phyloP scores from a whole-genome alignment of 2,888 invertebrate genomes.

The Lasioglossum calceatum region DNA sequence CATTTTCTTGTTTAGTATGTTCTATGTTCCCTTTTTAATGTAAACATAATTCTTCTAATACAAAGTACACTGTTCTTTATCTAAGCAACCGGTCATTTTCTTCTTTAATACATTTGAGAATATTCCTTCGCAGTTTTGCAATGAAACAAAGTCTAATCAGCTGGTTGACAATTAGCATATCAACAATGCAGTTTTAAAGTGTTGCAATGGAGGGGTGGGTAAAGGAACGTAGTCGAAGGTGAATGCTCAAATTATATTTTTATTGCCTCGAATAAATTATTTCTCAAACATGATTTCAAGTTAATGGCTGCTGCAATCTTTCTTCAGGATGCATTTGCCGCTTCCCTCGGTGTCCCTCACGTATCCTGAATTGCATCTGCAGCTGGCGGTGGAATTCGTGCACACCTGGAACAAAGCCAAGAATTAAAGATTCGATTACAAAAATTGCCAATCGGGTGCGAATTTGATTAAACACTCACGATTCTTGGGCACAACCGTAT shows the following conservation, averaged over 20 bases:
- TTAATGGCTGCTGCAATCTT: background rate
- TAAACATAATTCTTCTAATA: background rate
- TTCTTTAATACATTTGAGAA: background rate
- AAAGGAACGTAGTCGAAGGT: background rate
- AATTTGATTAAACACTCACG: background rate
- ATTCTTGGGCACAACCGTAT: rapidly evolving
- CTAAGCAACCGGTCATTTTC: background rate
- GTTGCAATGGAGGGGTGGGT: background rate
- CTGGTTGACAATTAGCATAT: too few species aligned
- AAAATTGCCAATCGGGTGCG: background rate
- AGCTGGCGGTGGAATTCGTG: rapidly evolving
- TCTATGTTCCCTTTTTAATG: too few species aligned
- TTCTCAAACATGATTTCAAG: background rate
- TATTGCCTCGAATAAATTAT: background rate
- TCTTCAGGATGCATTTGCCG: rapidly evolving
- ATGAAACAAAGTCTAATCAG: background rate
- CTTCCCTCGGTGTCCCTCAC: background rate
- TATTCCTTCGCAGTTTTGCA: background rate
- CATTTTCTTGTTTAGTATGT: too few species aligned
- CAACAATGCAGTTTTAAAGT: background rate
- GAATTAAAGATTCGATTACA: background rate
- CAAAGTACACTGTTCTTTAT: background rate
- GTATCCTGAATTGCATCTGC: background rate
- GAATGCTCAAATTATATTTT: background rate
- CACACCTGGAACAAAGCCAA: background rate